phyloP scores from a whole-genome alignment of 2,888 invertebrate genomes.

The Tetragonisca angustula region DNA sequence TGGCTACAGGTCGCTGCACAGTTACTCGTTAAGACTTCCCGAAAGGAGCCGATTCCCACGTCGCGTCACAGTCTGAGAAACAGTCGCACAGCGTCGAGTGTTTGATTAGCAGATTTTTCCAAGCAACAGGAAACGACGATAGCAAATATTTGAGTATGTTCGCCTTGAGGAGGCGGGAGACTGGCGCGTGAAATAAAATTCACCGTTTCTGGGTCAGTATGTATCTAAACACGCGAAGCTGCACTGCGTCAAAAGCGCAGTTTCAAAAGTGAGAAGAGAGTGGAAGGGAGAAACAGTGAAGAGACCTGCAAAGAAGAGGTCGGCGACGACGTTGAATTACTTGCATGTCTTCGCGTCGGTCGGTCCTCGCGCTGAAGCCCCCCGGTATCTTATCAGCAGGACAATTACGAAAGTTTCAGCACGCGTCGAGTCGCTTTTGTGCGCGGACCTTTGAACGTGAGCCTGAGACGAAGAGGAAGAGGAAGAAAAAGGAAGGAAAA shows the following conservation, averaged over 20 bases:
- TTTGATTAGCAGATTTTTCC: constrained; percentile 37
- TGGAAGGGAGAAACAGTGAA: constrained; percentile 8
- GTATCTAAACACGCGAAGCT: constrained; percentile 60
- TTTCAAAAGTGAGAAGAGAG: constrained; percentile 32
- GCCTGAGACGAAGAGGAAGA: neutral
- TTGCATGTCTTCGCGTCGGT: constrained; percentile 15
- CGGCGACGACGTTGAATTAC: constrained; percentile 34
- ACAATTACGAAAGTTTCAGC: constrained; percentile 36
- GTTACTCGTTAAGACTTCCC: neutral
- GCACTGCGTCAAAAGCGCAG: constrained; percentile 54
- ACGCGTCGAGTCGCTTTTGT: constrained; percentile 12
- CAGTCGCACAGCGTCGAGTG: neutral
- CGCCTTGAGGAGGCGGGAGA: constrained; percentile 40
- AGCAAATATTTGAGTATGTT: constrained; percentile 63
- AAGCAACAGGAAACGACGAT: constrained; percentile 24
- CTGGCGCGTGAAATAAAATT: constrained; percentile 58
- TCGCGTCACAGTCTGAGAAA: neutral
- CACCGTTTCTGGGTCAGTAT: constrained; percentile 61
- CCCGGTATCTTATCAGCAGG: constrained; percentile 10
- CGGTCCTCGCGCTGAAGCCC: too few species aligned
- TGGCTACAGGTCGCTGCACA: constrained; percentile 11
- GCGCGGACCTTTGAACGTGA: neutral
- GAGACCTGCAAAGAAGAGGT: neutral
- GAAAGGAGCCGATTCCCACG: neutral
- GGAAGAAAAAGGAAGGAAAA: too few species aligned